phyloP scores from a whole-genome alignment of 1,140 invertebrate genomes.

The Drosophila bifasciata region DNA sequence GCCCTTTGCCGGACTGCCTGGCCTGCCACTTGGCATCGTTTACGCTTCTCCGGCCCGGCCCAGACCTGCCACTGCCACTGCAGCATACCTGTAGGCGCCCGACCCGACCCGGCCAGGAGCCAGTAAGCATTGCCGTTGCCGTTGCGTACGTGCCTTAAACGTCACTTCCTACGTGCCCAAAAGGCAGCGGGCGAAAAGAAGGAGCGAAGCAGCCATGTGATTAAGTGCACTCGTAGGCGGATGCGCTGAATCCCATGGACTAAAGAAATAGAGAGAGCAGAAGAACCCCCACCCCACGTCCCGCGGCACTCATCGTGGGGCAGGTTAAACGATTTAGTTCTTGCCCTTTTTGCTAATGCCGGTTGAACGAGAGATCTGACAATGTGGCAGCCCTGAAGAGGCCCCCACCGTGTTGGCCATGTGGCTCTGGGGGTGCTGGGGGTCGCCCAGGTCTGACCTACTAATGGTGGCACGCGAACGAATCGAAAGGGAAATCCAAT shows the following conservation, averaged over 20 bases:
- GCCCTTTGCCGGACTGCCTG: conserved; percentile 41
- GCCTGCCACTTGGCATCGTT: conserved; percentile 78
- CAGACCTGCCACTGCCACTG: conserved; percentile 22
- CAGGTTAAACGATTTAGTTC: conserved; percentile 60
- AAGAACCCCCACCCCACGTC: conserved; percentile 29
- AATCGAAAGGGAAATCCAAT: conserved; percentile 45
- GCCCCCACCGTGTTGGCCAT: conserved; percentile 2
- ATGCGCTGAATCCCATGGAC: conserved; percentile 57
- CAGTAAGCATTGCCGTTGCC: not conserved
- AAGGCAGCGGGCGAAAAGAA: conserved; percentile 22
- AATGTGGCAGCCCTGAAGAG: conserved; percentile 28
- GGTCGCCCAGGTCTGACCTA: conserved; percentile 33
- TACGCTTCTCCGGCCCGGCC: conserved; percentile 50
- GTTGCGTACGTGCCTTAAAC: conserved; percentile 52
- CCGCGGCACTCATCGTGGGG: conserved; percentile 60
- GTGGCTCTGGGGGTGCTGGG: conserved; percentile 2
- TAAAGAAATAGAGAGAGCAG: conserved; percentile 32
- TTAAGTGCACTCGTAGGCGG: conserved; percentile 73
- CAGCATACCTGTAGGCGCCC: conserved; percentile 30
- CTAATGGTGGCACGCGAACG: conserved; percentile 34
- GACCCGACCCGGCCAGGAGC: not conserved
- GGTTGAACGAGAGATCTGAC: conserved; percentile 28
- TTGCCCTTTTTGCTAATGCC: conserved; percentile 24
- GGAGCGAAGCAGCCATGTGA: conserved; percentile 60
- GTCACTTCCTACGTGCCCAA: conserved; percentile 47